These are phyloP conservation scores for Gobionotothen gibberifrons DNA, from an alignment of 2,797 vertebrate species.

Conservation along the genomic window DNA sequence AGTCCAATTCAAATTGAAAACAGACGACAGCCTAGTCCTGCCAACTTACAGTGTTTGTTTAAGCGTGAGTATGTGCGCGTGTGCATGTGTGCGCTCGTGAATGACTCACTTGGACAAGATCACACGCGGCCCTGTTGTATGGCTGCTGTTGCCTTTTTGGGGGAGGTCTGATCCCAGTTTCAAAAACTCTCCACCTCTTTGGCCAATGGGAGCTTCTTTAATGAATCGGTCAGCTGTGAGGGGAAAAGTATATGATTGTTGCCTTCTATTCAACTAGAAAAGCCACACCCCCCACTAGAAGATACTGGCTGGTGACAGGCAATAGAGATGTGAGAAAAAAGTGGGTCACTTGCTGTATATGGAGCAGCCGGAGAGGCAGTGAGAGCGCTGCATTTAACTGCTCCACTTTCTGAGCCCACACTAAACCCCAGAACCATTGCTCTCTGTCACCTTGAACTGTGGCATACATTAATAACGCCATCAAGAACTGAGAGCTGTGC, in stretches of 20 bases:
- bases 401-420: constrained; percentile 80
- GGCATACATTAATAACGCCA: constrained; percentile 76
- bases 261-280: constrained; percentile 61
- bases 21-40: constrained; percentile 63
- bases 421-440: constrained; percentile 76
- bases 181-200: constrained; percentile 23
- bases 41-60: constrained; percentile 77
- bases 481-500: constrained; percentile 43
- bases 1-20: constrained; percentile 73
- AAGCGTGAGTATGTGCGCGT: constrained; percentile 26
- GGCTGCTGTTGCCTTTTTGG: constrained; percentile 35
- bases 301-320: constrained; percentile 60
- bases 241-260: constrained; percentile 35
- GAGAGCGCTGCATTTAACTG: constrained; percentile 83
- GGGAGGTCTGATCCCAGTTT: constrained; percentile 47
- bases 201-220: constrained; percentile 40
- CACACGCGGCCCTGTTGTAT: constrained; percentile 36
- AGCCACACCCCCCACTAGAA: constrained; percentile 45
- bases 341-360: constrained; percentile 82
- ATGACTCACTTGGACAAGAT: constrained; percentile 75
- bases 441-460: constrained; percentile 82
- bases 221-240: constrained; percentile 64
- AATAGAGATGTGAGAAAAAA: constrained; percentile 66
- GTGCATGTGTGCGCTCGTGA: constrained; percentile 15
- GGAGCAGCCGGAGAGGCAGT: constrained; percentile 75